Base-by-base conservation (phyloP, 1,140 invertebrate species). In the Hesperophylax magnus region DNA sequence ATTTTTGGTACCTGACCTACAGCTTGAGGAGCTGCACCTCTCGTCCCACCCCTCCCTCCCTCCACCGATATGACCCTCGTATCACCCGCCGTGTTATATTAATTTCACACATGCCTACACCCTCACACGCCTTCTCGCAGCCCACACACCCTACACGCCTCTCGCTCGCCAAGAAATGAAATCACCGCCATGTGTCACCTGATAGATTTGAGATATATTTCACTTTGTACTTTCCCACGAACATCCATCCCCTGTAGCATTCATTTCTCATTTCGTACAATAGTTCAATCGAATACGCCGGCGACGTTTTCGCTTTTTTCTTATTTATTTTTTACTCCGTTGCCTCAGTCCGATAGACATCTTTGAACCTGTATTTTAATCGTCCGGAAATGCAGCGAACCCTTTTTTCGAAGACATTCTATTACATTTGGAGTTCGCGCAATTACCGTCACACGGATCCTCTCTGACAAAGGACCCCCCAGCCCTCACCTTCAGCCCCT, bases 371-470 rank as follows among this genome's bases (percentile, higher is more conserved):
- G 39, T 47, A 47, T 47, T 47, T 47, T 11, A 47, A 47, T 11
- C 39, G 9, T 14, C 39, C 39, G 9, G 39, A 52, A 69, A 69
- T 69, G 65, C 31, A 69, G 34, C 39, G 31, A n/a, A 69, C 18
- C 18, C 31, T 47, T 7, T 47, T 34, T 69, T 39, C 65, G 24
- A 69, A 69, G 24, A 69, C 65, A 69, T 52, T 61, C 58, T 61
- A n/a, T 47, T 47, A 47, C 39, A 47, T 61, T 34, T 39, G 9
- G 31, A 69, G 65, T 47, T 14, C 58, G 58, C 58, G 58, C 58
- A 61, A 61, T 61, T 61, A 61, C 58, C 58, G 58, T 61, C 58
- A 61, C 58, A 18, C 17, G 24, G 58, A 58, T 58, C 56, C 56
- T 18, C 58, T 15, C 20, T 61, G 17, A 61, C 58, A 61, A 61